Percentiles rank a stretch among this genome's conserved stretches.
Conservation (phyloP, 1,140 invertebrate genomes). For the Cataglyphis hispanica region DNA sequence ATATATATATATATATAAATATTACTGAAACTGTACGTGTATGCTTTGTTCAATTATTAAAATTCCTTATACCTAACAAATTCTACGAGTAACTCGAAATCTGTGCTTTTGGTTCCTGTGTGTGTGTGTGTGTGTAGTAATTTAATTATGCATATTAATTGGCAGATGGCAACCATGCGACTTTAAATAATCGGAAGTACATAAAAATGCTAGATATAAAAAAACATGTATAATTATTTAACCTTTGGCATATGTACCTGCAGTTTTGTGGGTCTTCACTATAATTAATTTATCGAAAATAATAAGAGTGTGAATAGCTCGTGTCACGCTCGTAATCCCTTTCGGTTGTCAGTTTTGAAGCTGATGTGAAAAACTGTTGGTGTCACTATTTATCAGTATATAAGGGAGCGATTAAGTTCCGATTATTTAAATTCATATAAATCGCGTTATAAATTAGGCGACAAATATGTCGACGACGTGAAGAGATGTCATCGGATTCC, state of each 20-base stretch:
- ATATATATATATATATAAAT: constrained; percentile 85
- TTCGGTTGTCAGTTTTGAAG: constrained; percentile 47
- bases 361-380: constrained; percentile 27
- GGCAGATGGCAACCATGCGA: constrained; percentile 64
- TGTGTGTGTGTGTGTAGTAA: constrained; percentile 74
- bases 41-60: constrained; percentile 84
- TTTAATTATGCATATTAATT: constrained; percentile 76
- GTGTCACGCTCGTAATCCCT: constrained; percentile 1
- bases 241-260: constrained; percentile 61
- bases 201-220: neutral
- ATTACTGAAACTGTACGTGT: constrained; percentile 85
- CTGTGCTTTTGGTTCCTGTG: constrained; percentile 75
- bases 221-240: constrained; percentile 37
- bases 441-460: constrained; percentile 56
- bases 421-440: constrained; percentile 64
- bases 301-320: constrained; percentile 18
- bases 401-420: constrained; percentile 59
- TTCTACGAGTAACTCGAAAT: constrained; percentile 80
- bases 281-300: constrained; percentile 28
- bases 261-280: constrained; percentile 46
- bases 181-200: constrained; percentile 44
- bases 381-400: constrained; percentile 66
- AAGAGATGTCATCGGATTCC: constrained; percentile 54
- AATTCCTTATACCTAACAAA: constrained; percentile 80
- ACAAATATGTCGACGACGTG: constrained; percentile 49